Evolutionary conservation across 2,888 invertebrate genomes (phyloP).

Genomic region (Rotaria macrura): DNA sequence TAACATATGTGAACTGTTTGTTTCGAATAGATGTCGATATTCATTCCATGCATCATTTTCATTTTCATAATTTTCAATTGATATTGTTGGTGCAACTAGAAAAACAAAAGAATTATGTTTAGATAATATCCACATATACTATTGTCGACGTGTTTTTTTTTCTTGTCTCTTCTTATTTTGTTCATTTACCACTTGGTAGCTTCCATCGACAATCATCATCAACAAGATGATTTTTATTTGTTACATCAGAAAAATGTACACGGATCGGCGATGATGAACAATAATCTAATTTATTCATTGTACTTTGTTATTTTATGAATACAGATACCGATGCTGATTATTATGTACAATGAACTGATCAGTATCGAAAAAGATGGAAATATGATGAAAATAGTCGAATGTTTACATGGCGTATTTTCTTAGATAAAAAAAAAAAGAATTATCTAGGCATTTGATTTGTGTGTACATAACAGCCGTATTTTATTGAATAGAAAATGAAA

Average conservation of each 20-base stretch:
- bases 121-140: too few species aligned
- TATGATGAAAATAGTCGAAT: neutral
- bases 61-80: slow-evolving; percentile 1
- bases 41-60: slow-evolving; percentile 9
- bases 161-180: neutral
- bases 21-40: neutral
- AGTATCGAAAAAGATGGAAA: neutral
- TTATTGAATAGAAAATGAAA: neutral
- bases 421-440: neutral
- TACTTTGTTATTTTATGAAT: neutral
- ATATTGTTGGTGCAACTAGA: neutral
- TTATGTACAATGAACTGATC: neutral
- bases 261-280: neutral
- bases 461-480: neutral
- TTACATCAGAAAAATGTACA: neutral
- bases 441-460: neutral
- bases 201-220: neutral
- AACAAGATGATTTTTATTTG: neutral
- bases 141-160: too few species aligned
- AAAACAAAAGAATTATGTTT: too few species aligned
- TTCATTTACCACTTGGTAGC: neutral
- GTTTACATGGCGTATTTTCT: neutral
- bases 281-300: neutral
- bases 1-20: neutral
- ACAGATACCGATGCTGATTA: neutral